Conservation (phyloP, 2,888 invertebrate genomes). For the Drosophila melanocephala region DNA sequence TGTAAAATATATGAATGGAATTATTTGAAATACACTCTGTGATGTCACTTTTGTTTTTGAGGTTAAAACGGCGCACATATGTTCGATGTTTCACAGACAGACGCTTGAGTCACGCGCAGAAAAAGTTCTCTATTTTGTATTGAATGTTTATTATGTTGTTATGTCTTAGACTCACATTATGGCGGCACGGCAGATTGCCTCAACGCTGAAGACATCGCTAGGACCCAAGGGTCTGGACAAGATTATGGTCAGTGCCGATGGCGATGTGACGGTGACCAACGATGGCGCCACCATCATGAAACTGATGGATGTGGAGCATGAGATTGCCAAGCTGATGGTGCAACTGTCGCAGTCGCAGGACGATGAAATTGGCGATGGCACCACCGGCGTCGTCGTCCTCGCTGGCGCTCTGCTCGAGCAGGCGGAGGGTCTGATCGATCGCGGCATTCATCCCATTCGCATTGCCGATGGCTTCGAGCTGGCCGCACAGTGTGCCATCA, state of each 20-base stretch:
- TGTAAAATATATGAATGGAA: background rate
- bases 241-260: slow-evolving; percentile 98
- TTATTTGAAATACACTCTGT: slow-evolving; percentile 10
- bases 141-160: slow-evolving; percentile 2
- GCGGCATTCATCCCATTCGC: slow-evolving; percentile 99
- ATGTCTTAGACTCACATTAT: slow-evolving; percentile 96
- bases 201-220: slow-evolving; percentile 95
- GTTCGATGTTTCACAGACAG: slow-evolving; percentile 41
- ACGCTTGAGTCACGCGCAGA: slow-evolving; percentile 77
- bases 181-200: slow-evolving; percentile 97
- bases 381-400: slow-evolving; percentile 97
- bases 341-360: slow-evolving; percentile 99
- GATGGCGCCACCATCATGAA: slow-evolving; percentile 99
- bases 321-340: slow-evolving; percentile 99
- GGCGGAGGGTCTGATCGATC: slow-evolving; percentile 95
- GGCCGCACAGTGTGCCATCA: slow-evolving; percentile 95
- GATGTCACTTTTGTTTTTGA: slow-evolving; percentile 66
- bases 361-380: slow-evolving; percentile 99
- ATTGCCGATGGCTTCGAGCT: slow-evolving; percentile 99
- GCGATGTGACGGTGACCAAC: slow-evolving; percentile 98
- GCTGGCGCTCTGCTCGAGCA: slow-evolving; percentile 96
- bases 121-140: slow-evolving; percentile 5
- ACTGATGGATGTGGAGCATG: slow-evolving; percentile 99
- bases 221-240: slow-evolving; percentile 99
- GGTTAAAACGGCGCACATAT: slow-evolving; percentile 79